Percentiles rank a stretch among this genome's conserved stretches.
These are phyloP conservation scores for Lota lota DNA, from an alignment of 2,113 vertebrate genomes.

Conservation along the genomic window DNA sequence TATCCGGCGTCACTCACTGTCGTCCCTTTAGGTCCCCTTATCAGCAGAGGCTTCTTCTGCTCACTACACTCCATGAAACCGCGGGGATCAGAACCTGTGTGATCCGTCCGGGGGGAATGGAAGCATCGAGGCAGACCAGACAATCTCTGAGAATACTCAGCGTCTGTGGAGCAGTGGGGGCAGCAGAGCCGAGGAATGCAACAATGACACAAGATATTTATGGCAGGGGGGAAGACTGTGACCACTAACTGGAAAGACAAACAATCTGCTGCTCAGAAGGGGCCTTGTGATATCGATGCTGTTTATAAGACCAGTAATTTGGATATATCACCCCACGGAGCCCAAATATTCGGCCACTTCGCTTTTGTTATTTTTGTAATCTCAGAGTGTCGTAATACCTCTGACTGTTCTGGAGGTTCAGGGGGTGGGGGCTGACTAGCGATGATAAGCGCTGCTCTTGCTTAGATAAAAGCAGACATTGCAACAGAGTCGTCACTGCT, in stretches of 20 bases:
- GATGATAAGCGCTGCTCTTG: slow-evolving; percentile 25
- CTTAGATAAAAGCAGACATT: slow-evolving; percentile 32
- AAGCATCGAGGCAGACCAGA: slow-evolving; percentile 53
- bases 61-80: slow-evolving; percentile 53
- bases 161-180: slow-evolving; percentile 44
- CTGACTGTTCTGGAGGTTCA: slow-evolving; percentile 34
- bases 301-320: slow-evolving; percentile 57
- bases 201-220: slow-evolving; percentile 60
- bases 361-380: slow-evolving; percentile 43
- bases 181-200: slow-evolving; percentile 55
- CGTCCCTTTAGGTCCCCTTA: slow-evolving; percentile 48
- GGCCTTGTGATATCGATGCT: slow-evolving; percentile 51
- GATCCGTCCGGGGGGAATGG: slow-evolving; percentile 66
- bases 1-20: slow-evolving; percentile 61
- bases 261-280: slow-evolving; percentile 51
- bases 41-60: slow-evolving; percentile 37
- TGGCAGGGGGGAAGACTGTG: slow-evolving; percentile 43
- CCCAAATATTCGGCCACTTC: slow-evolving; percentile 39
- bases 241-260: slow-evolving; percentile 61
- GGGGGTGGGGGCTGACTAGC: slow-evolving; percentile 15
- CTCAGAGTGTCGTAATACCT: slow-evolving; percentile 30
- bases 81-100: slow-evolving; percentile 63
- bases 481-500: slow-evolving; percentile 32
- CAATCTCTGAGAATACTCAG: slow-evolving; percentile 56
- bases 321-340: slow-evolving; percentile 41